phyloP scores from a whole-genome alignment of 2,888 invertebrate species.

The Seira musarum region DNA sequence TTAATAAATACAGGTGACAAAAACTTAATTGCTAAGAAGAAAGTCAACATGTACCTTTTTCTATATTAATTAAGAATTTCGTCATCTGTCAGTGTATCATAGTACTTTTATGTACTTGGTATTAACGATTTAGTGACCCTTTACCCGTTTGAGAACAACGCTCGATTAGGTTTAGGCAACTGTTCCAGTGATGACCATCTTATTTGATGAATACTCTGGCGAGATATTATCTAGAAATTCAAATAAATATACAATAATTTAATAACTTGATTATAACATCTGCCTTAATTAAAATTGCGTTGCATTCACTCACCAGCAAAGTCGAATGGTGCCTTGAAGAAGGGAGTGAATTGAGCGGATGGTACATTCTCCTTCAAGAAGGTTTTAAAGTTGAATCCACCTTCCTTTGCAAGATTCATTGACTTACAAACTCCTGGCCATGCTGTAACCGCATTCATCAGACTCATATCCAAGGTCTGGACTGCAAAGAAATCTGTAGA shows the following conservation, averaged over 20 bases:
- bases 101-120: no score
- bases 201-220: constrained; percentile 27
- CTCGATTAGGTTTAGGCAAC: no score
- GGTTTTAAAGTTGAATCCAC: constrained; percentile 23
- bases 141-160: no score
- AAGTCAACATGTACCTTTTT: no score
- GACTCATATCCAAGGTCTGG: no score
- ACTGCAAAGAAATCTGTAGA: no score
- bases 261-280: no score
- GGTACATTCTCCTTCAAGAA: constrained; percentile 27
- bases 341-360: constrained; percentile 23
- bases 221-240: constrained; percentile 22
- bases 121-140: no score
- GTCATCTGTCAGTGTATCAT: no score
- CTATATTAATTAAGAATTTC: no score
- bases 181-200: constrained; percentile 41
- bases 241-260: background rate
- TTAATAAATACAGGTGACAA: no score
- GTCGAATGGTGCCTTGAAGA: constrained; percentile 35
- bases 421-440: constrained; percentile 35
- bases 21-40: no score
- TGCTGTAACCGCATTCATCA: background rate
- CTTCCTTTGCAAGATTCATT: constrained; percentile 20
- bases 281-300: background rate
- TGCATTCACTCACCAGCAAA: constrained; percentile 31